Conservation (phyloP, 2,888 invertebrate genomes). For the Leistus spinibarbis region DNA sequence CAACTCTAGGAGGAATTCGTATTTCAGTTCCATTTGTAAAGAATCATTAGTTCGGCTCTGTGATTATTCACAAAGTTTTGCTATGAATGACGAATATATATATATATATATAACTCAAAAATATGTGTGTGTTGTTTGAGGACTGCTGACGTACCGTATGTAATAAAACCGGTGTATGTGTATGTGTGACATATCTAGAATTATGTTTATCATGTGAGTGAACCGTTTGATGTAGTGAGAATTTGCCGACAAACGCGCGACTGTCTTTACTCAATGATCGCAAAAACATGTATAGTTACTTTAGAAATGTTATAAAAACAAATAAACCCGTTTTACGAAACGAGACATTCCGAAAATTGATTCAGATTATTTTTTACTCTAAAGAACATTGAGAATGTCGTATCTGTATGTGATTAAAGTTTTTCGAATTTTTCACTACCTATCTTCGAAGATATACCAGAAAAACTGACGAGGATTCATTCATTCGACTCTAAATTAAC, state of each 20-base stretch:
- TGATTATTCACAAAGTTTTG: background rate
- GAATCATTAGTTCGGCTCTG: background rate
- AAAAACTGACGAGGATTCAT: background rate
- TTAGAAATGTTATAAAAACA: background rate
- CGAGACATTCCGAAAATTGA: background rate
- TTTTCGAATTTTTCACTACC: background rate
- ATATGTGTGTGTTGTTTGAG: too few relatives aligned
- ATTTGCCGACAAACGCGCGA: background rate
- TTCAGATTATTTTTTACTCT: background rate
- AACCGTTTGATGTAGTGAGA: background rate
- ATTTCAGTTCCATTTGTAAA: background rate
- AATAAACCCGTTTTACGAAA: background rate
- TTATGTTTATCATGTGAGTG: background rate
- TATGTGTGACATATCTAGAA: background rate
- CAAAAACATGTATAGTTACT: background rate
- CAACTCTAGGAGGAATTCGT: background rate
- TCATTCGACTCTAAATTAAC: background rate
- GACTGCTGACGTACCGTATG: background rate
- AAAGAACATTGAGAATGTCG: background rate
- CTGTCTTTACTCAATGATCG: background rate
- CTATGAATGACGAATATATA: background rate
- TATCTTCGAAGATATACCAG: background rate
- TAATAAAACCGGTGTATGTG: conserved; percentile 19
- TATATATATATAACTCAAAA: too few relatives aligned
- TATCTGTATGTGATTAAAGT: background rate